These are phyloP conservation scores for Hemichromis elongatus DNA, from an alignment of 2,113 vertebrate genomes.

Conservation along the genomic window DNA sequence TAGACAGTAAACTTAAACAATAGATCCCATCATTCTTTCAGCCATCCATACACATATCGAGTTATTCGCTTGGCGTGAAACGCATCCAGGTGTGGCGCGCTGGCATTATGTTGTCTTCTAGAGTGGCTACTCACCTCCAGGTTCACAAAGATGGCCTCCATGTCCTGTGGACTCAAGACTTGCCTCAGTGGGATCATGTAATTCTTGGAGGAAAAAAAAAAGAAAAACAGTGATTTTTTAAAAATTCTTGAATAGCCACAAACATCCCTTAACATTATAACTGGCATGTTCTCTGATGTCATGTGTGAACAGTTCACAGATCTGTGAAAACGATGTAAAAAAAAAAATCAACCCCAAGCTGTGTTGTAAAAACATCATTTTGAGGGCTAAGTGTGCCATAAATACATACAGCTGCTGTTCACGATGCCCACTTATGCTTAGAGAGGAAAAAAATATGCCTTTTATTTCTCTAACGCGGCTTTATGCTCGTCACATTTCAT, in stretches of 20 bases:
- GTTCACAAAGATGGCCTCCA: slow-evolving; percentile 93
- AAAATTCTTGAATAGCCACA: background rate
- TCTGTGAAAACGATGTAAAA: background rate
- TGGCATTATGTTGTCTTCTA: background rate
- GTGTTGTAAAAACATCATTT: background rate
- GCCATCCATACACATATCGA: background rate
- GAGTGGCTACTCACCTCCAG: slow-evolving; percentile 79
- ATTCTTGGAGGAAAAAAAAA: slow-evolving; percentile 72
- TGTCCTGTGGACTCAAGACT: slow-evolving; percentile 84
- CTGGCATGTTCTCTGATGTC: background rate
- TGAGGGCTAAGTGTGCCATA: background rate
- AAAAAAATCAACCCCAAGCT: background rate
- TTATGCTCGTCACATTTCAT: slow-evolving; percentile 59
- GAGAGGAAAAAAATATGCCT: background rate
- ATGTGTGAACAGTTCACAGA: background rate
- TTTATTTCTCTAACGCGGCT: background rate
- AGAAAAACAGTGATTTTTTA: background rate
- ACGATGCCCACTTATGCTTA: background rate
- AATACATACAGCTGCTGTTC: background rate
- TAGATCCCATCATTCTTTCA: background rate
- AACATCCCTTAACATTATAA: background rate
- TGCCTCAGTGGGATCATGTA: slow-evolving; percentile 90
- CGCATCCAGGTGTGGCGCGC: background rate
- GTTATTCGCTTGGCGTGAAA: slow-evolving; percentile 1
- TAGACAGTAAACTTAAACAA: background rate